Conservation (phyloP, 2,113 vertebrate species). For the Neoarius graeffei region DNA sequence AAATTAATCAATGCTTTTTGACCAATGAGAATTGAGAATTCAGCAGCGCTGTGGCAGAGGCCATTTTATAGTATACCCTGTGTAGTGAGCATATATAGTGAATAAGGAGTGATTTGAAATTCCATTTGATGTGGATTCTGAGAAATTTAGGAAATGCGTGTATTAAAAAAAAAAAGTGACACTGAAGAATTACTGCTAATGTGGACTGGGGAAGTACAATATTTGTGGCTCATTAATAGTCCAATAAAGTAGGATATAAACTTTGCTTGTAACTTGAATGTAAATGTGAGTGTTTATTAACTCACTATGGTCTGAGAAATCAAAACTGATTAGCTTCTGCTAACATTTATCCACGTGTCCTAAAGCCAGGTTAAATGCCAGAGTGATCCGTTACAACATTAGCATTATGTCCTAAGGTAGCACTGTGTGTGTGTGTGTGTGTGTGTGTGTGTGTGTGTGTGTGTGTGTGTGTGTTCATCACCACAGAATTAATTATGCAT, state of each 20-base stretch:
- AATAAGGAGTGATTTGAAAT: background rate
- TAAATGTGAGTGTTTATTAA: background rate
- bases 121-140: background rate
- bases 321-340: background rate
- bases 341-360: slow-evolving; percentile 30
- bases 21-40: background rate
- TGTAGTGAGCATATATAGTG: background rate
- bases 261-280: background rate
- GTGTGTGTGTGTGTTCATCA: slow-evolving; percentile 4
- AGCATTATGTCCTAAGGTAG: background rate
- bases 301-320: background rate
- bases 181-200: background rate
- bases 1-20: background rate
- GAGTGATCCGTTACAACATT: slow-evolving; percentile 18
- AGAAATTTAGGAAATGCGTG: background rate
- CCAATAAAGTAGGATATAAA: background rate
- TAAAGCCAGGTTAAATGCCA: slow-evolving; percentile 33
- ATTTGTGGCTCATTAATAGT: background rate
- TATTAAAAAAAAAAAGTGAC: background rate
- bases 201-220: background rate
- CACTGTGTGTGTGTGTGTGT: slow-evolving; percentile 9
- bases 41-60: background rate
- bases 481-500: slow-evolving; percentile 32
- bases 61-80: background rate
- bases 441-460: slow-evolving; percentile 3